Conservation (phyloP, 2,113 vertebrate genomes). For the Bufo bufo region DNA sequence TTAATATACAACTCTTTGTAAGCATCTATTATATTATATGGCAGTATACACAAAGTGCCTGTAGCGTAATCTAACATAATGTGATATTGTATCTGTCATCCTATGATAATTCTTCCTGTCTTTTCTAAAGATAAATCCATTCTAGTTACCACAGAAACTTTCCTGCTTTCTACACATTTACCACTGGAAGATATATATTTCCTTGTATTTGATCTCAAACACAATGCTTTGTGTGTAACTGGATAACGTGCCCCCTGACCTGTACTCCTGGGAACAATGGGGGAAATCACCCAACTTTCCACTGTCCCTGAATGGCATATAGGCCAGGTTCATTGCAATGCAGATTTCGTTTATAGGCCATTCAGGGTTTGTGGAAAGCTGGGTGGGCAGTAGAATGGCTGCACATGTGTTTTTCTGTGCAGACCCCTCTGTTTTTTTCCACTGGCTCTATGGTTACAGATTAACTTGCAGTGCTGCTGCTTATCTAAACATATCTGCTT, state of each 20-base stretch:
- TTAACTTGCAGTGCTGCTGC: constrained; percentile 1
- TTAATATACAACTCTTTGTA: not conserved
- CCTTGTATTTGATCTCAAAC: not conserved
- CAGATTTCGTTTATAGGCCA: not conserved
- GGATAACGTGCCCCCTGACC: not conserved
- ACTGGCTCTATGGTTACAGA: not conserved
- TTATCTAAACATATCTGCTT: constrained; percentile 15
- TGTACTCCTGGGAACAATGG: not conserved
- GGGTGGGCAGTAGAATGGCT: not conserved
- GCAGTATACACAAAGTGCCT: not conserved
- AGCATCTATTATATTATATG: not conserved
- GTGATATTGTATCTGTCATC: not conserved
- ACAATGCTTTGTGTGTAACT: not conserved
- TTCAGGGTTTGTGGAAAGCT: not conserved
- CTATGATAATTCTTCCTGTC: not conserved
- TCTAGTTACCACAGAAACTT: not conserved
- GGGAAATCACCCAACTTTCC: not conserved
- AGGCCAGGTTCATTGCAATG: not conserved
- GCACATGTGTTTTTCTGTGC: not conserved
- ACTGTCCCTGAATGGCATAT: not conserved
- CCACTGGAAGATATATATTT: not conserved
- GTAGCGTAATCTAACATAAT: not conserved
- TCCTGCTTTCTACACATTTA: not conserved
- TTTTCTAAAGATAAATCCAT: not conserved
- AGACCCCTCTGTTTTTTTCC: constrained; percentile 43